Evolutionary conservation across 2,888 invertebrate genomes (phyloP), one percentile per base, ranked within the genome.

Genomic region (Augiades crinisus): DNA sequence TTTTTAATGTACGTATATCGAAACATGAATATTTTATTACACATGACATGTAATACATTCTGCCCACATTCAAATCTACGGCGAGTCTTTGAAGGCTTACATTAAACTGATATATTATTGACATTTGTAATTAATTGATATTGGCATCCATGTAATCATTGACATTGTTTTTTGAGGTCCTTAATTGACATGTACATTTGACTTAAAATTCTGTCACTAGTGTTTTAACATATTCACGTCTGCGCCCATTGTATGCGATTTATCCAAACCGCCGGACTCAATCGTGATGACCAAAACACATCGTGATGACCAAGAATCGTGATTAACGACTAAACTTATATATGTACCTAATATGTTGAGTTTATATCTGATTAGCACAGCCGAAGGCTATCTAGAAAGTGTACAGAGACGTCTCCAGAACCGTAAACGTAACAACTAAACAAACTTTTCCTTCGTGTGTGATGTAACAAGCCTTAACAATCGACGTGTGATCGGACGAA

Each of bases 401-500:
- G 8, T 10, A 30, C 30, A 30, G 5, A 10, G 5, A 27, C n/a
- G 27, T 10, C 27, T 24, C 10, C 30, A 30, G 10, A 30, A 30
- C 3, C 19, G 19, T 30, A 30, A 30, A 27, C n/a, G 27, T 12
- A 30, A 30, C 30, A 30, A 30, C 30, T 30, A 30, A 30, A 41
- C 41, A 34, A 41, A 33, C 33, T 41, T 24, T 43, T 36, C 24
- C 43, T 13, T 34, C 12, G 22, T 24, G 13, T 43, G 36, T 50
- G 43, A 43, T 50, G 50, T 50, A 50, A 50, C 30, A 31, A 7
- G 17, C n/a, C 27, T 43, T 24, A 37, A 24, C 31, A 45, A 31
- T 31, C 45, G 21, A 37, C 50, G 51, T 52, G 51, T 38, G 45
- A 52, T 22, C 44, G 37, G 58, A 58, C 57, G 59, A 59, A 45